These are phyloP conservation scores for Pristionchus japonicus DNA, from an alignment of 2,888 invertebrate genomes.

Conservation along the genomic window DNA sequence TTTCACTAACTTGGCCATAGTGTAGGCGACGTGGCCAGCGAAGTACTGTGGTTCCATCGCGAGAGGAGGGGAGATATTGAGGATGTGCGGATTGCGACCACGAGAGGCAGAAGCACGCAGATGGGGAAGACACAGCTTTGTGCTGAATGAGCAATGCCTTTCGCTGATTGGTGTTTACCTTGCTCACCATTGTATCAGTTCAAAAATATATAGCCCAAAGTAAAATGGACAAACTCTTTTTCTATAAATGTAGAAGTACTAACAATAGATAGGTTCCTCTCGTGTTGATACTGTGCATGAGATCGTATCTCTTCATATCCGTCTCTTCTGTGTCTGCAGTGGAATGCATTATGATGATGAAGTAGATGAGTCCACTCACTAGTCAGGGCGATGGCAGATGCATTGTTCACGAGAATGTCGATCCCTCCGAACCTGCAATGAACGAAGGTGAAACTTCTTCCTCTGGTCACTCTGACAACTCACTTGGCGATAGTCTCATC, in stretches of 20 bases:
- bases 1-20: constrained; percentile 86
- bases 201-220: no score
- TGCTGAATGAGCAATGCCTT: constrained; percentile 82
- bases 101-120: constrained; percentile 78
- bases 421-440: constrained; percentile 88
- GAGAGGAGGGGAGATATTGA: constrained; percentile 94
- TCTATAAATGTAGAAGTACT: no score
- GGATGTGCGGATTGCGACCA: constrained; percentile 89
- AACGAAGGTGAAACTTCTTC: not conserved
- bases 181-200: no score
- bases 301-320: constrained; percentile 91
- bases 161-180: no score
- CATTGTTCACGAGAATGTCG: constrained; percentile 93
- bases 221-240: no score
- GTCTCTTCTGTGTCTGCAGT: constrained; percentile 81
- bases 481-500: constrained; percentile 76
- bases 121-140: constrained; percentile 90
- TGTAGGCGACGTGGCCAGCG: constrained; percentile 87
- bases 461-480: not conserved
- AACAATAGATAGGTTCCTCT: constrained; percentile 94
- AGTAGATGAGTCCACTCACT: not conserved
- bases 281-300: constrained; percentile 94
- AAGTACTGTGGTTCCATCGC: constrained; percentile 89
- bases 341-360: no score
- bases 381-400: constrained; percentile 85